Conservation (phyloP, 2,888 invertebrate genomes). For the Elysia crispata region DNA sequence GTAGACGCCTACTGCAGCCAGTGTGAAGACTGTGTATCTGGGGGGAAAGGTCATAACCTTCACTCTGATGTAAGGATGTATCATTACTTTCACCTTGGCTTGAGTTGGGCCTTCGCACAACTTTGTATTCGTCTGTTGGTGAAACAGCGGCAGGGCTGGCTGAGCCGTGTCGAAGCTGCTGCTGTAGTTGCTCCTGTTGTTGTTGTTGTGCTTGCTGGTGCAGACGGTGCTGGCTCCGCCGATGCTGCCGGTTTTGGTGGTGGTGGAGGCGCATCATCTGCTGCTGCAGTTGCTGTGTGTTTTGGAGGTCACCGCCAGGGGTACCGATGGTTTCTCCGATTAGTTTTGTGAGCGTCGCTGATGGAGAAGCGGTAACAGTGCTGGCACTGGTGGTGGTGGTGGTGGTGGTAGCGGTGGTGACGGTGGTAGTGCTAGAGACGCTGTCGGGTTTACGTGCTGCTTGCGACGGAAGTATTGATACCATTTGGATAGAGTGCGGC, state of each 20-base stretch:
- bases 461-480: slow-evolving; percentile 85
- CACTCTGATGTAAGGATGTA: too few species aligned
- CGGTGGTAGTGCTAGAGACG: slow-evolving; percentile 3
- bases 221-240: not conserved
- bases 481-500: slow-evolving; percentile 90
- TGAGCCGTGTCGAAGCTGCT: not conserved
- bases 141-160: slow-evolving; percentile 73
- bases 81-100: too few species aligned
- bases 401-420: slow-evolving; percentile 20
- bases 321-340: not conserved
- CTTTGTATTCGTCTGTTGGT: too few species aligned
- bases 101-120: too few species aligned
- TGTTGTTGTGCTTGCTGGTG: too few species aligned
- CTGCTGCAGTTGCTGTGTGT: slow-evolving; percentile 76
- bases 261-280: not conserved
- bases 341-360: not conserved
- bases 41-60: too few species aligned
- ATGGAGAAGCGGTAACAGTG: not conserved
- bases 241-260: not conserved
- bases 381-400: not conserved
- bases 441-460: slow-evolving; percentile 50
- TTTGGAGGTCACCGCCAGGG: slow-evolving; percentile 74
- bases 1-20: too few species aligned
- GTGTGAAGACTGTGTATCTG: too few species aligned
- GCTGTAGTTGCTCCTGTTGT: not conserved